Percentiles rank a stretch among this genome's conserved stretches.
Evolutionary conservation across 2,113 vertebrate genomes (phyloP).

Genomic region (Jacana jacana): DNA sequence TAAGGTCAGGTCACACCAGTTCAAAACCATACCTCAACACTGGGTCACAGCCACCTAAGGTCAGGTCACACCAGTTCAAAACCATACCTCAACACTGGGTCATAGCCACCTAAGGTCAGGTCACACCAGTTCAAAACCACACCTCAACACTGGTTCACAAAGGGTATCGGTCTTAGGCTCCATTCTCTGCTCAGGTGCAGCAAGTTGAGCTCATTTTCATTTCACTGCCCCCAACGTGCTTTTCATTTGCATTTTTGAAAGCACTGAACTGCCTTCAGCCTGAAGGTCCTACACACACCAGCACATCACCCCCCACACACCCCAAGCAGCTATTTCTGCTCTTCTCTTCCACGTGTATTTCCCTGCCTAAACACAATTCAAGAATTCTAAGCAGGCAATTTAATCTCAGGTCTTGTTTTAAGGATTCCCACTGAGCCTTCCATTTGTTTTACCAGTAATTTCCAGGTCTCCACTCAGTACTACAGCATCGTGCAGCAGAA

Average conservation of each 20-base stretch:
- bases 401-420: not conserved
- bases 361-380: not conserved
- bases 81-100: too few relatives aligned
- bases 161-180: not conserved
- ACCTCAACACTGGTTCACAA: not conserved
- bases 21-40: not conserved
- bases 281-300: not conserved
- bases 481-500: not conserved
- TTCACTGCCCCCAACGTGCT: not conserved
- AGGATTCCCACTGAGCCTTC: not conserved
- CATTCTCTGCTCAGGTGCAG: not conserved
- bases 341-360: not conserved
- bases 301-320: not conserved
- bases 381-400: not conserved
- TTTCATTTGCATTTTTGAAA: not conserved
- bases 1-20: accelerated
- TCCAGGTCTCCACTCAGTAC: not conserved
- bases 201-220: not conserved
- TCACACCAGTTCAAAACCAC: accelerated
- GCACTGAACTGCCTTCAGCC: not conserved
- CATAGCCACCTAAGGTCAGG: not conserved
- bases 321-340: not conserved
- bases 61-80: accelerated
- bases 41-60: not conserved
- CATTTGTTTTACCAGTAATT: not conserved